These are phyloP conservation scores for Drosophila leontia DNA, from an alignment of 1,140 invertebrate genomes.

Conservation along the genomic window DNA sequence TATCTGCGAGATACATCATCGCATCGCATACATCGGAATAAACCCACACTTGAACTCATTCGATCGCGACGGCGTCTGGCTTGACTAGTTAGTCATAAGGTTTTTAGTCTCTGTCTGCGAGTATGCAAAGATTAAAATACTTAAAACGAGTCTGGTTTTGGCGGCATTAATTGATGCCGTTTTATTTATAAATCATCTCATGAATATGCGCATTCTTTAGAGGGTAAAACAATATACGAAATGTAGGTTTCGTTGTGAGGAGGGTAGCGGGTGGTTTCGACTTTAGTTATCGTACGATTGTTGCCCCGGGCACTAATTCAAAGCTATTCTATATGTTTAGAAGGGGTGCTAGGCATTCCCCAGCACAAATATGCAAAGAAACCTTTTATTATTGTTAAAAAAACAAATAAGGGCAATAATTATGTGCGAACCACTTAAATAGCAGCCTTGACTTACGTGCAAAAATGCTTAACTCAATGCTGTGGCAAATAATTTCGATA, in stretches of 20 bases:
- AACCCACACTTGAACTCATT: constrained; percentile 18
- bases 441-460: constrained; percentile 58
- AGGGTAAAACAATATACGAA: constrained; percentile 15
- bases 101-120: constrained; percentile 25
- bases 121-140: constrained; percentile 48
- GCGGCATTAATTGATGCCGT: constrained; percentile 46
- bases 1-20: constrained; percentile 30
- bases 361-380: constrained; percentile 25
- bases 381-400: constrained; percentile 26
- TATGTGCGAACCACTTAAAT: constrained; percentile 43
- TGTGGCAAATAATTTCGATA: constrained; percentile 14
- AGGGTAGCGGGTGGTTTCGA: constrained; percentile 1
- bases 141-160: constrained; percentile 34
- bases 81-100: constrained; percentile 67
- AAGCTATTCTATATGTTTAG: constrained; percentile 4
- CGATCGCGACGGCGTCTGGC: constrained; percentile 42
- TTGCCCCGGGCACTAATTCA: not conserved
- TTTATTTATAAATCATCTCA: constrained; percentile 46
- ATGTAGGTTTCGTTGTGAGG: constrained; percentile 11
- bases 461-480: constrained; percentile 50
- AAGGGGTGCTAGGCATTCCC: constrained; percentile 14
- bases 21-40: constrained; percentile 13
- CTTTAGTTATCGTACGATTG: constrained; percentile 21
- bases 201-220: constrained; percentile 44
- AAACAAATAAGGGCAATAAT: constrained; percentile 15